These are phyloP conservation scores for Atrichornis clamosus DNA, from an alignment of 2,113 vertebrate genomes.

Conservation along the genomic window DNA sequence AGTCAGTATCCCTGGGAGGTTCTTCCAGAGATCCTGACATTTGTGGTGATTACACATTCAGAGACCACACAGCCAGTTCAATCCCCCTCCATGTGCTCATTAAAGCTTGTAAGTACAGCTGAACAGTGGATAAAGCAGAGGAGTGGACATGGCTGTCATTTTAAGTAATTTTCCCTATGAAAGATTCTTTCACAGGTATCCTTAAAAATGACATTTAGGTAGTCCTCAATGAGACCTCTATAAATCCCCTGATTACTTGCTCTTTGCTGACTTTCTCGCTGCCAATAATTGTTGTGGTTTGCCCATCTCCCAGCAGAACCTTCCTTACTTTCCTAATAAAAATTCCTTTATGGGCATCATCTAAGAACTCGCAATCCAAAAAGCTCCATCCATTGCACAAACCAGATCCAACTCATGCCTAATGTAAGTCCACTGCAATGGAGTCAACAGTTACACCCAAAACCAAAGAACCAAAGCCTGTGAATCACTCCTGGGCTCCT, in stretches of 20 bases:
- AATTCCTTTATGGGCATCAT: constrained; percentile 50
- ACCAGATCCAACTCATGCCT: constrained; percentile 13
- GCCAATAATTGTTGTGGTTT: neutral
- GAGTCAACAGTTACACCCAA: constrained; percentile 49
- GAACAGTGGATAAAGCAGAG: neutral
- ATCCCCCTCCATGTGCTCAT: neutral
- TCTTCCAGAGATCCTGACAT: neutral
- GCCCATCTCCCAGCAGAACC: constrained; percentile 5
- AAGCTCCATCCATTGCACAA: constrained; percentile 43
- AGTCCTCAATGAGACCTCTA: neutral
- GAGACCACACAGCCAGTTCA: neutral
- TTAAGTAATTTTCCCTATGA: neutral
- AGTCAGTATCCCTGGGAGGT: neutral
- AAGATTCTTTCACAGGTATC: neutral
- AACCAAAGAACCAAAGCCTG: constrained; percentile 8
- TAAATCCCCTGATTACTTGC: neutral
- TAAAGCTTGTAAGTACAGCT: neutral
- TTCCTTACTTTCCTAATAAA: constrained; percentile 42
- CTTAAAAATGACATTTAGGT: neutral
- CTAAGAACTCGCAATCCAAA: neutral
- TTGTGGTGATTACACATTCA: neutral
- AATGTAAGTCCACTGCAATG: neutral
- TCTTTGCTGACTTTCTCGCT: constrained; percentile 36
- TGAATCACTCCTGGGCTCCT: neutral
- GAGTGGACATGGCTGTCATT: neutral